These are phyloP conservation scores for Protonibea diacanthus DNA, from an alignment of 2,797 vertebrate genomes.

Conservation along the genomic window DNA sequence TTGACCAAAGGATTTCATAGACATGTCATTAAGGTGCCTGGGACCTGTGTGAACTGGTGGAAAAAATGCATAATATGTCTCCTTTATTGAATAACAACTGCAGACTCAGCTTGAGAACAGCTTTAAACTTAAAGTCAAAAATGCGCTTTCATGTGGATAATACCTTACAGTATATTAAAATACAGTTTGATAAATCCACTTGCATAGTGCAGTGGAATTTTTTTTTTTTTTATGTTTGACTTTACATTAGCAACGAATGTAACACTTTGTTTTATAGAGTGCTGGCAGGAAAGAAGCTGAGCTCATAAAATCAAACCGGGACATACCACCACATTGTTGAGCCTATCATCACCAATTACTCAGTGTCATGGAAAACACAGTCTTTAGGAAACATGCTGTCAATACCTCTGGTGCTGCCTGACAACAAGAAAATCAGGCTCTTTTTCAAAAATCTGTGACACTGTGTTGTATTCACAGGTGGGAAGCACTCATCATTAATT, in stretches of 20 bases:
- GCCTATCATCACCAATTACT: constrained; percentile 61
- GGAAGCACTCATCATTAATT: constrained; percentile 38
- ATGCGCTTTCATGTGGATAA: neutral
- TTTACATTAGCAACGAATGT: constrained; percentile 30
- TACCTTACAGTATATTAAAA: neutral
- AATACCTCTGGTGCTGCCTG: constrained; percentile 20
- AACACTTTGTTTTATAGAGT: constrained; percentile 11
- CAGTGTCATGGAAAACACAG: constrained; percentile 53
- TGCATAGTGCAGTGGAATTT: constrained; percentile 10
- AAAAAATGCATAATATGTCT: too few species aligned
- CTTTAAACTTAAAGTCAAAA: constrained; percentile 4
- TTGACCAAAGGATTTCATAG: too few species aligned
- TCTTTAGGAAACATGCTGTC: constrained; percentile 61
- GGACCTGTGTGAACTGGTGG: too few species aligned
- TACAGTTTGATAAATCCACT: constrained; percentile 4
- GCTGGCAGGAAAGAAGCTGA: constrained; percentile 21
- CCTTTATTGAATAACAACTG: constrained; percentile 15
- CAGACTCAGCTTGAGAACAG: constrained; percentile 18
- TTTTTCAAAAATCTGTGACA: constrained; percentile 58
- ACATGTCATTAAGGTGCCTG: too few species aligned
- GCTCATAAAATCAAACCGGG: constrained; percentile 31
- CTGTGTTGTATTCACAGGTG: constrained; percentile 40
- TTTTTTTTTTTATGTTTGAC: constrained; percentile 9
- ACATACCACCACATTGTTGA: constrained; percentile 24
- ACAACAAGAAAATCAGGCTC: constrained; percentile 56